Evolutionary conservation across 1,140 invertebrate genomes (phyloP), one percentile per base, ranked within the genome.

Genomic region (Diorhabda carinulata): DNA sequence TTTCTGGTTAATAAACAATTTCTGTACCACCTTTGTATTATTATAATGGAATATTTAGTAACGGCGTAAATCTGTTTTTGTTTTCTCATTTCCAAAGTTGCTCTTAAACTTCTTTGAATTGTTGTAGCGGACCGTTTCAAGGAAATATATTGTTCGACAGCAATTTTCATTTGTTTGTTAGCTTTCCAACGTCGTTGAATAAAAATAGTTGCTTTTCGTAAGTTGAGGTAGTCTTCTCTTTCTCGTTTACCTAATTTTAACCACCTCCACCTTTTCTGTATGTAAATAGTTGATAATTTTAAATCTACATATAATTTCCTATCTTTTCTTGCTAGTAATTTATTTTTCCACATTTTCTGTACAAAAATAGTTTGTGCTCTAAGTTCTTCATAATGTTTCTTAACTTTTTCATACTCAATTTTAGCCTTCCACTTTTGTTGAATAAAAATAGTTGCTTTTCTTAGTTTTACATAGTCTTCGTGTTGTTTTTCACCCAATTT

Each of bases 401-500:
- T 45, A 40, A 72, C 6, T 2, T 81, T 45, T 64, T 78, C 76
- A 5, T 76, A 80, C 3, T 72, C 10, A 61, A 76, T 75, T 43
- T 78, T 75, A 8, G 80, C 76, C 76, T 77, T 82, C 70, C 81
- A 84, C 71, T 79, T 79, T 3, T 56, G 76, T 76, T 89, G 87
- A 52, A 89, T 78, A 2, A 70, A 59, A 8, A 80, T 73, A 25
- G 78, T 79, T 6, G 82, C 78, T 3, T 76, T 71, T 69, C 78
- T 80, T 4, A 83, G 69, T 52, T 43, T 25, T 41, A 79, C n/a
- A 70, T 79, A 85, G 25, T 75, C 40, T 43, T 64, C 44, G 9
- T 78, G 75, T 41, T 72, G 70, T 63, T 71, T 68, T 10, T 2
- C n/a, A 7, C 7, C n/a, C 52, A 59, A 41, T 59, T 40, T 25